Base-by-base conservation (phyloP, 1,140 invertebrate genomes). In the Caenorhabditis remanei region DNA sequence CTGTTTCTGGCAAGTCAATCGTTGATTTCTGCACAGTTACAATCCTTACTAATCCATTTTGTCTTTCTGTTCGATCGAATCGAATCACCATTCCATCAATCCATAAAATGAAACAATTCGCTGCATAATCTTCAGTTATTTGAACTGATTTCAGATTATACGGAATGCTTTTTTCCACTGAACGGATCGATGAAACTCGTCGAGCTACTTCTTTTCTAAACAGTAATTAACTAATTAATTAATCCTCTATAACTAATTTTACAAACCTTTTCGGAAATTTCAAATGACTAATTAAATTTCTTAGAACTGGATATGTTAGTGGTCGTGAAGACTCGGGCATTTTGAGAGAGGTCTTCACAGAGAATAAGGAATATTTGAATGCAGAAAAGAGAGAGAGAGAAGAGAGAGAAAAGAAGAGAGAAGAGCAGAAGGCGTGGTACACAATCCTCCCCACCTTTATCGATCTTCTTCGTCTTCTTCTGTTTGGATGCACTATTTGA, bases 1-100 rank as follows among this genome's bases (percentile, higher is more conserved):
- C 65, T 43, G 13, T 19, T 5, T 19, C 14, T 19, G 65, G 41
- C 8, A 71, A 6, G 1, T 71, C 41, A 3, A 9, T 1, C 0
- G 16, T 71, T 6, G 13, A 19, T 46, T 19, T 46, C 16, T 16
- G 8, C 2, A 4, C 13, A 43, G 16, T 71, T 1, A 71, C 9
- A 43, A 71, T 41, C 13, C 65, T 14, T 4, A 43, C 40, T 40
- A 46, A 16, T 43, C 19, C 61, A 2, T 40, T 63, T 63, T 24
- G 1, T 16, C n/a, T 19, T 5, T 19, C 8, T 6, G 41, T 43
- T 19, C 24, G 19, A 43, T 71, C 65, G 16, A 71, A 71, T 16
- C 65, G 65, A 71, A 43, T 19, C 6, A 71, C 19, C 41, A 43
- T 8, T 19, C 65, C 65, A 71, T 71, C 65, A 19, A 71, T 71